phyloP scores from a whole-genome alignment of 2,797 vertebrate genomes.

The Megaceryle alcyon region DNA sequence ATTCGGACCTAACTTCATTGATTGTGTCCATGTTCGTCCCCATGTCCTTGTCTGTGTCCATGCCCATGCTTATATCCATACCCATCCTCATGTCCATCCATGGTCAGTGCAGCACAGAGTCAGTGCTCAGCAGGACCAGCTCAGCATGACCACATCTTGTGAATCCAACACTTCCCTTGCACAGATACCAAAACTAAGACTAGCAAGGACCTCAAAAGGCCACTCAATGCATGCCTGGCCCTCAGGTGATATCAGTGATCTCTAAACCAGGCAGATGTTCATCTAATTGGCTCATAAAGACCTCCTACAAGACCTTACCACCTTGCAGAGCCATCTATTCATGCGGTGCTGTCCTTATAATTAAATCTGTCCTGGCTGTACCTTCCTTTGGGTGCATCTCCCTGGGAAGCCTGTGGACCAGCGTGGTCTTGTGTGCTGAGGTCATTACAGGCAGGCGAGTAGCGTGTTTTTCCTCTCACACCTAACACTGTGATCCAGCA shows the following conservation, averaged over 20 bases:
- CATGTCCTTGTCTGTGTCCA: too few relatives aligned
- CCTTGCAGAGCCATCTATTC: not conserved
- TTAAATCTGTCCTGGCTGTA: fast-evolving
- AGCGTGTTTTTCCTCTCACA: not conserved
- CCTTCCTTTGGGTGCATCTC: not conserved
- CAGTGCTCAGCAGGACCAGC: not conserved
- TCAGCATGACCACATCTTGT: not conserved
- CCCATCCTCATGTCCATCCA: fast-evolving
- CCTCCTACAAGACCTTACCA: not conserved
- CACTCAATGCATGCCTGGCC: not conserved
- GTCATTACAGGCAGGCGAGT: not conserved
- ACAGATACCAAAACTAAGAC: not conserved
- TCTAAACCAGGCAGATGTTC: not conserved
- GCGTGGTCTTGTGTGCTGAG: fast-evolving
- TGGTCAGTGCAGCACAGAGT: not conserved
- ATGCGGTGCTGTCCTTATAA: not conserved
- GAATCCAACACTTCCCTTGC: not conserved
- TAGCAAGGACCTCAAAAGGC: not conserved
- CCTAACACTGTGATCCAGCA: not conserved
- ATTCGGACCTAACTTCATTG: not conserved
- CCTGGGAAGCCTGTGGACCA: not conserved
- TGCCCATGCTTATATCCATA: fast-evolving
- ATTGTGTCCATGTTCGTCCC: not conserved
- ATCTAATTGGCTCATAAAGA: not conserved
- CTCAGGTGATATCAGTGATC: not conserved